A percentile compares a stretch with the other conserved stretches of the same genome.
Evolutionary conservation across 2,113 vertebrate genomes (phyloP).

Genomic region (Hyperopisus bebe): DNA sequence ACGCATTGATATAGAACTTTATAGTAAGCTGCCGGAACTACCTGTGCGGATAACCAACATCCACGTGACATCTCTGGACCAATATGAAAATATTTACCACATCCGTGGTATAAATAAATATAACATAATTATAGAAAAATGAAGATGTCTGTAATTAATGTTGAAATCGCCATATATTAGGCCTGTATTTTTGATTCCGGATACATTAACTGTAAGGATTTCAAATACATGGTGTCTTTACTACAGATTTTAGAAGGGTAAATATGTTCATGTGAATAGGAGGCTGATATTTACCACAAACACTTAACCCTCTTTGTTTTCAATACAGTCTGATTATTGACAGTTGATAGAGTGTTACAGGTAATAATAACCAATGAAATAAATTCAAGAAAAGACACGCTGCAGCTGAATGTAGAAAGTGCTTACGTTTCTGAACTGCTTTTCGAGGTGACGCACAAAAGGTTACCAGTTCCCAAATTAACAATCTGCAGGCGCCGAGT

Average conservation of each 20-base stretch:
- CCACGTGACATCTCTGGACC: background rate
- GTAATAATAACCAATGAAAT: background rate
- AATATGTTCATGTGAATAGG: background rate
- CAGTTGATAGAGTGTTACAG: background rate
- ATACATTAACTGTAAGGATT: background rate
- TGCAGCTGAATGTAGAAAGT: background rate
- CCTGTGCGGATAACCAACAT: background rate
- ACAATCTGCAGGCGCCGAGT: background rate
- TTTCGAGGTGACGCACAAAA: background rate
- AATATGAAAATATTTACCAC: background rate
- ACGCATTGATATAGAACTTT: background rate
- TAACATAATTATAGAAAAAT: background rate
- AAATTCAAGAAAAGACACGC: background rate
- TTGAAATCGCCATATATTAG: background rate
- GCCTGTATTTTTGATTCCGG: background rate
- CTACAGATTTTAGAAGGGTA: background rate
- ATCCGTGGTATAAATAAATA: background rate
- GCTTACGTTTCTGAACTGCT: background rate
- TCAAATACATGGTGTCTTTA: background rate
- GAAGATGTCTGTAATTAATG: background rate
- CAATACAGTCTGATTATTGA: background rate
- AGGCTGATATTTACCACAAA: background rate
- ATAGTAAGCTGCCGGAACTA: background rate
- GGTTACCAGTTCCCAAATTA: conserved; percentile 3
- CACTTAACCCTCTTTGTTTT: background rate